A percentile compares a stretch with the other conserved stretches of the same genome.
Evolutionary conservation across 2,888 invertebrate species (phyloP).

Genomic region (Phortica okadai): DNA sequence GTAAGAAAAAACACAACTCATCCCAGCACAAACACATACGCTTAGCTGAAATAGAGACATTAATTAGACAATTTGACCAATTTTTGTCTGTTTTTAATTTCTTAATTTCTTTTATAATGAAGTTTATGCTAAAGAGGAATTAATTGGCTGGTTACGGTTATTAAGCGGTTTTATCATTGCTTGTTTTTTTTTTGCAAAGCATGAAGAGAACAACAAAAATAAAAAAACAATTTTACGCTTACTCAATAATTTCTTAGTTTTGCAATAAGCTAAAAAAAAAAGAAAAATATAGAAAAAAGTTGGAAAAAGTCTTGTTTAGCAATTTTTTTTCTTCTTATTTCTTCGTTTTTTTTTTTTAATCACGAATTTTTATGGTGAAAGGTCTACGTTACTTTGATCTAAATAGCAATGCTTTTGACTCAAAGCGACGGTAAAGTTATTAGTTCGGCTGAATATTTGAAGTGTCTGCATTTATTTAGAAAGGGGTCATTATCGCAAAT

Average conservation of each 20-base stretch:
- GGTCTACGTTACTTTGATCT: constrained; percentile 22
- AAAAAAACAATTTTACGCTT: constrained; percentile 25
- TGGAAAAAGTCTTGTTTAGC: background rate
- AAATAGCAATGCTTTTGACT: constrained; percentile 1
- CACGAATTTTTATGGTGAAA: constrained; percentile 25
- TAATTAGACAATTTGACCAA: constrained; percentile 63
- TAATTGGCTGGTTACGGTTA: constrained; percentile 69
- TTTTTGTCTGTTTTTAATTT: constrained; percentile 27
- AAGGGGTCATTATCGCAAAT: constrained; percentile 1
- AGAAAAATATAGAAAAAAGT: background rate
- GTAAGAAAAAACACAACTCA: background rate
- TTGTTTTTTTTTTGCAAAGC: background rate
- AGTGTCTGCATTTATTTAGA: background rate
- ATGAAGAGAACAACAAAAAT: background rate
- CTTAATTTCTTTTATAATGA: background rate
- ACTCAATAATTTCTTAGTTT: constrained; percentile 22
- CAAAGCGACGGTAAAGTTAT: constrained; percentile 16
- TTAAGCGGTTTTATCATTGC: constrained; percentile 51
- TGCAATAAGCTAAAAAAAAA: background rate
- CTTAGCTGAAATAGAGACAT: constrained; percentile 65
- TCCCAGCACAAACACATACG: background rate
- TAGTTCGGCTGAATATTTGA: background rate
- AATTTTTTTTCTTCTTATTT: background rate
- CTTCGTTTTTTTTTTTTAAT: background rate
- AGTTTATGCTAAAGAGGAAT: constrained; percentile 50